phyloP scores from a whole-genome alignment of 64 coral and sea anemone species.

The Stichodactyla mertensii region DNA sequence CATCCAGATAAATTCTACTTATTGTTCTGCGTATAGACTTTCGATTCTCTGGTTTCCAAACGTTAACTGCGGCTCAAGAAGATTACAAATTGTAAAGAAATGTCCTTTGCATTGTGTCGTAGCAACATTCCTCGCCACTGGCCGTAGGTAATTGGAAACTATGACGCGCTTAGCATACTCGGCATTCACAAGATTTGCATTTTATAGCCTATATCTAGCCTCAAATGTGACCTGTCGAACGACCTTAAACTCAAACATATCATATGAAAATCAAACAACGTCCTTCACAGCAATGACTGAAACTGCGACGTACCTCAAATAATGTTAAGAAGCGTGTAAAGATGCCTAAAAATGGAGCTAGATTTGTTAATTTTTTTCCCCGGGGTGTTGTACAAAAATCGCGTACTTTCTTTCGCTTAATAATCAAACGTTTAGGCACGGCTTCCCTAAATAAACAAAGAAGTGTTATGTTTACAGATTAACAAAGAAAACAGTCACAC shows the following conservation, averaged over 20 bases:
- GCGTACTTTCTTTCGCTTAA: neutral
- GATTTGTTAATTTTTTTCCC: neutral
- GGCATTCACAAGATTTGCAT: slow-evolving; percentile 1
- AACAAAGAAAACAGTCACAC: neutral
- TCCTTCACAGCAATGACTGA: neutral
- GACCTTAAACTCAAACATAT: neutral
- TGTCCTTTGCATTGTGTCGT: neutral
- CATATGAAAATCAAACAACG: neutral
- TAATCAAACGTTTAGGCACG: neutral
- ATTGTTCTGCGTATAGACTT: neutral
- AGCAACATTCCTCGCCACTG: neutral
- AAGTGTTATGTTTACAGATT: neutral
- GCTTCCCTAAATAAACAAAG: neutral
- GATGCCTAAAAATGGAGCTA: neutral
- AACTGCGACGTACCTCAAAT: neutral
- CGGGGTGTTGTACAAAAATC: neutral
- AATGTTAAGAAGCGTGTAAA: neutral
- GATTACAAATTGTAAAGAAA: neutral
- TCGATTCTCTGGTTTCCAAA: neutral
- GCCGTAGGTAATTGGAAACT: neutral
- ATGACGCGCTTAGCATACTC: slow-evolving; percentile 18
- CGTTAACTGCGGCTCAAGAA: neutral
- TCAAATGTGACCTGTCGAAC: slow-evolving; percentile 12
- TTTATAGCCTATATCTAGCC: slow-evolving; percentile 5
- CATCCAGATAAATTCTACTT: neutral